Percentiles rank a stretch among this genome's conserved stretches.
Evolutionary conservation across 1,140 invertebrate genomes (phyloP).

Genomic region (Cydia fagiglandana): DNA sequence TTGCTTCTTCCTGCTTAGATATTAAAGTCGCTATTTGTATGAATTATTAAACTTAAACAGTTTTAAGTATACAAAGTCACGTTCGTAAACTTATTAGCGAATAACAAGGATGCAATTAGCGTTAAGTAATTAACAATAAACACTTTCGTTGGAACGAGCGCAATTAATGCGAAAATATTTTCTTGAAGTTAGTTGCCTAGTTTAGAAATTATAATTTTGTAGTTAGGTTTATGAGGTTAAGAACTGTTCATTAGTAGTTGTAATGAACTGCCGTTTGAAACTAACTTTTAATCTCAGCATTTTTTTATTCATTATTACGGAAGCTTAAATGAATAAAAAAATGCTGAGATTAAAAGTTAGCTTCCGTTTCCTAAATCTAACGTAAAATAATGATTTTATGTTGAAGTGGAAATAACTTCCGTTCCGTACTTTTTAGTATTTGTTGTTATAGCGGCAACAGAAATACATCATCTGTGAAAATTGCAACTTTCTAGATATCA

Average conservation of each 20-base stretch:
- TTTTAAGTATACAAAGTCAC: constrained; percentile 7
- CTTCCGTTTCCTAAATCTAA: too few relatives aligned
- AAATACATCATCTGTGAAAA: too few relatives aligned
- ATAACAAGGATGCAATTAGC: constrained; percentile 7
- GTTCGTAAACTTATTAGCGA: neutral
- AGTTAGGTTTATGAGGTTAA: neutral
- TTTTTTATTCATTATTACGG: too few relatives aligned
- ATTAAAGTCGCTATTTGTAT: neutral
- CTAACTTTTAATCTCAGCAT: too few relatives aligned
- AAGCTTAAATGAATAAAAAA: too few relatives aligned
- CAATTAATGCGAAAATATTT: neutral
- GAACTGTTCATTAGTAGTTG: neutral
- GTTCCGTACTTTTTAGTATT: too few relatives aligned
- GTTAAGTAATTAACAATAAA: neutral
- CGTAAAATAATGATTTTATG: too few relatives aligned
- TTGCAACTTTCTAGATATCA: too few relatives aligned
- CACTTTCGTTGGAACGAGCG: neutral
- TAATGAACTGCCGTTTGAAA: too few relatives aligned
- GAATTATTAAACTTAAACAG: constrained; percentile 6
- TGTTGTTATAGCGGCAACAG: too few relatives aligned
- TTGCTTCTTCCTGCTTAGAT: neutral
- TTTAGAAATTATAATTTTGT: neutral
- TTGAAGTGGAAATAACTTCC: too few relatives aligned
- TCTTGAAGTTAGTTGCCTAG: neutral
- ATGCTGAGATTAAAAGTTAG: too few relatives aligned